Conservation (phyloP, 2,797 vertebrate species). For the Liparis tanakae region DNA sequence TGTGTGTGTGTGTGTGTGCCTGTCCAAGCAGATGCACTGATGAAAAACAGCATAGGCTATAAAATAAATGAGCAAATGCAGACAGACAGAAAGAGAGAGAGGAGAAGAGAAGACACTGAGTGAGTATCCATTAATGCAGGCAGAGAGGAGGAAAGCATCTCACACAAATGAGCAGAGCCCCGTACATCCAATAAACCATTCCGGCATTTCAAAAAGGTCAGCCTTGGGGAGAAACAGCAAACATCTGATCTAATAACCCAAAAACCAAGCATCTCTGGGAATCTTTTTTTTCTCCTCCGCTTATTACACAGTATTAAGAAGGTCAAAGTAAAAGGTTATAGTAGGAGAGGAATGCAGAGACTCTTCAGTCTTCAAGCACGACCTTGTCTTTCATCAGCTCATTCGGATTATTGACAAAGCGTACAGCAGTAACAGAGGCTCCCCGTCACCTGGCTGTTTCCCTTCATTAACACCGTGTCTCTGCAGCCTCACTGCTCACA, state of each 20-base stretch:
- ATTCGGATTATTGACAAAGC: neutral
- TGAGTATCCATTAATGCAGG: conserved; percentile 20
- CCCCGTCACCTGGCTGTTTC: neutral
- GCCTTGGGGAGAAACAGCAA: conserved; percentile 29
- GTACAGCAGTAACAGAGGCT: neutral
- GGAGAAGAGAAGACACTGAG: conserved; percentile 6
- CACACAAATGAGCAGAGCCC: conserved; percentile 18
- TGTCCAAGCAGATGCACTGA: conserved; percentile 29
- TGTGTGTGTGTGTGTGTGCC: conserved; percentile 1
- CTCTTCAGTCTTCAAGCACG: neutral
- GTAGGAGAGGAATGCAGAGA: conserved; percentile 9
- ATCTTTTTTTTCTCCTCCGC: neutral
- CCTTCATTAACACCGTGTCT: neutral
- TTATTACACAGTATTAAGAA: neutral
- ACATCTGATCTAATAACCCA: conserved; percentile 37
- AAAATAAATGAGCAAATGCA: conserved; percentile 59
- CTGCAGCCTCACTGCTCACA: neutral
- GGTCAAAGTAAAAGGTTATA: conserved; percentile 17
- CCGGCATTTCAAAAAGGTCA: conserved; percentile 42
- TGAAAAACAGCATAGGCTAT: conserved; percentile 47
- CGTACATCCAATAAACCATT: conserved; percentile 37
- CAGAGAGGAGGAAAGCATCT: neutral
- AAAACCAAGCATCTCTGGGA: neutral
- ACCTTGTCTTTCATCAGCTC: neutral
- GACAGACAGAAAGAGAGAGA: conserved; percentile 31